Base-by-base conservation (phyloP, 2,888 invertebrate species). In the Trileptium ribeirensis region DNA sequence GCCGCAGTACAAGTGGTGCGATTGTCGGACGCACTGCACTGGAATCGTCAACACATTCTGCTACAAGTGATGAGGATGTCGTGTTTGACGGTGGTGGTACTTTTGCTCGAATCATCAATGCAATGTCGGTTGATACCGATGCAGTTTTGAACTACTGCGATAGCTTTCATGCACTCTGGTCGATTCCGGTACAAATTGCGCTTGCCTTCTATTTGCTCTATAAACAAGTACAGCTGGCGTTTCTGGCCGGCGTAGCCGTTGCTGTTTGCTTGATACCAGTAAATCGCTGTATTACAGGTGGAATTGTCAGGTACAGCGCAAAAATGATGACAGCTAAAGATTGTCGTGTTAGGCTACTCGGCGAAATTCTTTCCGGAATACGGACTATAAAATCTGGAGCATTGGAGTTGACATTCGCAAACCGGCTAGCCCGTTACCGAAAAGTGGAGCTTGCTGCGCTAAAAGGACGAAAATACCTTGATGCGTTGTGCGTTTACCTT, bases 81-180 rank as follows among this genome's bases (percentile, higher is more conserved):
- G n/a, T n/a, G n/a, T n/a, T n/a, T n/a, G n/a, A n/a, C n/a, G n/a
- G n/a, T n/a, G 1, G 79, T 3, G 89, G 89, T 82, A 87, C 85
- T 70, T 85, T 93, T 67, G 97, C 97, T 0, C 94, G 97, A 90
- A 93, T 98, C 81, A 92, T 97, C 0, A 98, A 98, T 90, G 94
- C 95, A 85, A 96, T 98, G 94, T 97, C 96, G 39, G 96, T 96
- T 0, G 98, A 99, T 89, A 94, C 94, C 0, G 96, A 97, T 88
- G 92, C 97, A 85, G 94, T 98, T 85, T 94, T 96, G 0, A 97
- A 97, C 89, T 94, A 97, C 34, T 96, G 96, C 89, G 93, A 95
- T 0, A 96, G 96, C 90, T 97, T 99, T 89, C 98, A 98, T 90
- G 93, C 95, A 1, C 91, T 97, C 85, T 98, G 98, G 97, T 97